Evolutionary conservation across 2,888 invertebrate genomes (phyloP).

Genomic region (Hipparchia sbordonii): DNA sequence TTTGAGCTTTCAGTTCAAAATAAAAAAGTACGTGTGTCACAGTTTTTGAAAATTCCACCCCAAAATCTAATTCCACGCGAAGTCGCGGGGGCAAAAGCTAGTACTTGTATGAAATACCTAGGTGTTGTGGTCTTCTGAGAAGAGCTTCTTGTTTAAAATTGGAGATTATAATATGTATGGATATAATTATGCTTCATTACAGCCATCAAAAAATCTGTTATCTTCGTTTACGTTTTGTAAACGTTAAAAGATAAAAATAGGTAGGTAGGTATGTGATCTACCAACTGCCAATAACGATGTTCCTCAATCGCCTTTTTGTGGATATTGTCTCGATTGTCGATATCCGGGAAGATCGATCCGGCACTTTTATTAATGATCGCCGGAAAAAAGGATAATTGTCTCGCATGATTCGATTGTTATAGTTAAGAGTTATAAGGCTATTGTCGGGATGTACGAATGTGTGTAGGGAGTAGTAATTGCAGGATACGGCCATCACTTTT

Average conservation of each 20-base stretch:
- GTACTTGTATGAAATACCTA: no score
- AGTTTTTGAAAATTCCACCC: no score
- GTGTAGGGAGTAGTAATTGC: slow-evolving; percentile 42
- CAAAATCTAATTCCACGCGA: no score
- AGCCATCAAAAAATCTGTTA: no score
- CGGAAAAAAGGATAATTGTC: slow-evolving; percentile 74
- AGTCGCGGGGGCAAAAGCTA: no score
- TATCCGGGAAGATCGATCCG: slow-evolving; percentile 77
- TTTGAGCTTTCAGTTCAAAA: no score
- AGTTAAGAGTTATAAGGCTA: slow-evolving; percentile 50
- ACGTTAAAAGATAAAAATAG: neutral
- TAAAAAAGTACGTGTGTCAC: no score
- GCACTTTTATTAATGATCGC: slow-evolving; percentile 67
- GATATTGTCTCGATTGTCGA: slow-evolving; percentile 67
- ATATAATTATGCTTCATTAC: no score
- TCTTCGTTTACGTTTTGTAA: neutral
- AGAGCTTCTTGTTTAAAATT: no score
- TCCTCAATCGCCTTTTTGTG: slow-evolving; percentile 56
- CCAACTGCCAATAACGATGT: slow-evolving; percentile 38
- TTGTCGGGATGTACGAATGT: slow-evolving; percentile 39
- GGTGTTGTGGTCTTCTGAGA: no score
- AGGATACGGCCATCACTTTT: slow-evolving; percentile 32
- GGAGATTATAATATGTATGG: no score
- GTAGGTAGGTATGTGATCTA: neutral
- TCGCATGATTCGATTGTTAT: slow-evolving; percentile 59